Percentiles rank a stretch among this genome's conserved stretches.
Conservation (phyloP, 2,797 vertebrate genomes). For the Lophotriccus pileatus region DNA sequence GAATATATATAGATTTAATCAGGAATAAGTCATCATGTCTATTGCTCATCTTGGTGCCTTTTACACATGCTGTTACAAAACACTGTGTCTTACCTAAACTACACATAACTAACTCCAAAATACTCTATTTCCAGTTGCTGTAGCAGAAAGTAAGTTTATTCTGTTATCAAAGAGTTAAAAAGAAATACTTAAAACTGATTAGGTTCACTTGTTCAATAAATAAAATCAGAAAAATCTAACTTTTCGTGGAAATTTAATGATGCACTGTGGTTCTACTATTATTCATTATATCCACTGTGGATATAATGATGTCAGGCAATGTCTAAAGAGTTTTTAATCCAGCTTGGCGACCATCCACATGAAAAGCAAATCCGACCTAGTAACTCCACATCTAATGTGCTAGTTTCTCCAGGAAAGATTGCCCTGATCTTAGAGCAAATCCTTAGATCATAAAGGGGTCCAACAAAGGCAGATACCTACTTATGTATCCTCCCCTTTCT, state of each 20-base stretch:
- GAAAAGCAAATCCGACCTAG: neutral
- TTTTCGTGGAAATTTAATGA: neutral
- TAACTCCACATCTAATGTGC: neutral
- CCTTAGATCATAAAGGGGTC: neutral
- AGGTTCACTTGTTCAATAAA: neutral
- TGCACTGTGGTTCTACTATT: neutral
- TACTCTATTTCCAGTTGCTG: neutral
- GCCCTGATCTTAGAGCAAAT: neutral
- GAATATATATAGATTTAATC: neutral
- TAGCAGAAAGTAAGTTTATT: neutral
- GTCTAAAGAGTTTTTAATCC: neutral
- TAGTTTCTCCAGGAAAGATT: neutral
- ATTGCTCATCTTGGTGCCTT: neutral
- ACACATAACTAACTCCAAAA: neutral
- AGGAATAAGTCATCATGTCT: neutral
- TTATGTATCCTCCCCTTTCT: neutral
- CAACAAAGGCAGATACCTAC: neutral
- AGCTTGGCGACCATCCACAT: neutral
- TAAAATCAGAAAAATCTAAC: neutral
- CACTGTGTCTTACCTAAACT: neutral
- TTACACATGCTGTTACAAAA: neutral
- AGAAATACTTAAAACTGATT: neutral
- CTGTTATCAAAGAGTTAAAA: neutral
- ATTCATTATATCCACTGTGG: neutral
- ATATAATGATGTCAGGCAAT: neutral